Percentiles rank a stretch among this genome's conserved stretches.
These are phyloP conservation scores for Manduca sexta DNA, from an alignment of 1,140 invertebrate genomes.

Conservation along the genomic window DNA sequence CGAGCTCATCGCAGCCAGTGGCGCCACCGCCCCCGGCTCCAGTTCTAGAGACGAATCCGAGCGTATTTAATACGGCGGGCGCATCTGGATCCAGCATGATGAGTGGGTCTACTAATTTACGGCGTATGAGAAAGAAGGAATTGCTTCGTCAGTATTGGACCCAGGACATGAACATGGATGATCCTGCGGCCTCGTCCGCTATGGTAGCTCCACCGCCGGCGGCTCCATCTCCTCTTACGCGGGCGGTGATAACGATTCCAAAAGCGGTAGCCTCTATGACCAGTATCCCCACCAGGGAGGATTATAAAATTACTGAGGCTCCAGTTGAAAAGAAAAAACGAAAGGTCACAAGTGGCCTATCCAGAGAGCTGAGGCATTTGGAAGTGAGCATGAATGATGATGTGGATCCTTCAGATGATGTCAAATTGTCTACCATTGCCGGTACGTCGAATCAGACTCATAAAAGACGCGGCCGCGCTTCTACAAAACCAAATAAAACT, in stretches of 20 bases:
- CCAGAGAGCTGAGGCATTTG: constrained; percentile 74
- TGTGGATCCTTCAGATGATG: constrained; percentile 48
- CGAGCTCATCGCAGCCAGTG: constrained; percentile 65
- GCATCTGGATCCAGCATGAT: constrained; percentile 44
- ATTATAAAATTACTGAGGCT: constrained; percentile 81
- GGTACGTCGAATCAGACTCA: constrained; percentile 48
- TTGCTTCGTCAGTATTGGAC: constrained; percentile 86
- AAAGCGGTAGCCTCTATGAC: constrained; percentile 91
- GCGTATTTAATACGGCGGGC: constrained; percentile 40
- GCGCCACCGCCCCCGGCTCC: constrained; percentile 74
- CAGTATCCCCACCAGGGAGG: constrained; percentile 86
- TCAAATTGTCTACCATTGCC: constrained; percentile 49
- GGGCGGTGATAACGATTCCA: constrained; percentile 86
- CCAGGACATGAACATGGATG: constrained; percentile 89
- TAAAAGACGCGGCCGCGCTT: constrained; percentile 73
- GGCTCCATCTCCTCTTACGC: constrained; percentile 76
- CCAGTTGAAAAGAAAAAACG: constrained; percentile 81
- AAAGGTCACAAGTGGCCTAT: constrained; percentile 72
- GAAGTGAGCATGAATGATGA: constrained; percentile 66
- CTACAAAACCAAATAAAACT: constrained; percentile 52
- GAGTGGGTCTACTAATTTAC: constrained; percentile 81
- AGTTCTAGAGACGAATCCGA: constrained; percentile 65
- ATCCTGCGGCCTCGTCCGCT: constrained; percentile 70
- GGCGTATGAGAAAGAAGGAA: constrained; percentile 93
- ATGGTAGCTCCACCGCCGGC: constrained; percentile 75